phyloP scores from a whole-genome alignment of 2,888 invertebrate genomes.

The Esperia sulphurella region DNA sequence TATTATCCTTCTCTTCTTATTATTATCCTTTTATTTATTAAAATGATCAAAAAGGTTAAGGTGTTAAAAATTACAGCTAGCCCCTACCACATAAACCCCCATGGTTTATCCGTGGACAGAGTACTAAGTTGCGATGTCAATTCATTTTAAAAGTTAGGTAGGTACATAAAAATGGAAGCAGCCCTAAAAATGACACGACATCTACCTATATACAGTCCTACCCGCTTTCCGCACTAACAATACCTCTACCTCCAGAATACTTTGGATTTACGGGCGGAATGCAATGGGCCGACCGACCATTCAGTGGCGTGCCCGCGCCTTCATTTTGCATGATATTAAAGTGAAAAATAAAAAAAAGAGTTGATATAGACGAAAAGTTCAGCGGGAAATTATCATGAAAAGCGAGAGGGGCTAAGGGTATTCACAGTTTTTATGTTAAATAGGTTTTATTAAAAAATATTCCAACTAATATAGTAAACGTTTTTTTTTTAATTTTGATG shows the following conservation, averaged over 20 bases:
- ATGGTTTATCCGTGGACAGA: no score
- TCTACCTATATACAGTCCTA: slow-evolving; percentile 19
- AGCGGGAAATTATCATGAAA: slow-evolving; percentile 58
- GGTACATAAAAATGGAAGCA: not conserved
- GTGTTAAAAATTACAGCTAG: no score
- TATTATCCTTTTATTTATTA: no score
- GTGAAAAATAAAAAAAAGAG: slow-evolving; percentile 50
- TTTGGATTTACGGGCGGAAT: slow-evolving; percentile 41
- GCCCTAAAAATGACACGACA: not conserved
- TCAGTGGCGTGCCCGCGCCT: slow-evolving; percentile 41
- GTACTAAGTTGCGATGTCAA: no score
- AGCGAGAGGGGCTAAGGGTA: slow-evolving; percentile 35
- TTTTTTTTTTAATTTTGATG: no score
- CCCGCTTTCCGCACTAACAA: slow-evolving; percentile 9
- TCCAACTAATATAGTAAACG: no score
- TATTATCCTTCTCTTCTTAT: no score
- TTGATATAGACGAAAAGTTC: slow-evolving; percentile 57
- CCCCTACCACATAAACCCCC: no score
- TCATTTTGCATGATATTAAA: slow-evolving; percentile 70
- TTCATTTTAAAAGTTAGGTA: no score
- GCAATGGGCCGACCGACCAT: slow-evolving; percentile 54
- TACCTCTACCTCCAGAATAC: slow-evolving; percentile 5
- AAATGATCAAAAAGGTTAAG: no score
- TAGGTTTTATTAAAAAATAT: not conserved
- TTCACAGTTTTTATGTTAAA: slow-evolving; percentile 22